Conservation (phyloP, 2,113 vertebrate species). For the Myiozetetes cayanensis region DNA sequence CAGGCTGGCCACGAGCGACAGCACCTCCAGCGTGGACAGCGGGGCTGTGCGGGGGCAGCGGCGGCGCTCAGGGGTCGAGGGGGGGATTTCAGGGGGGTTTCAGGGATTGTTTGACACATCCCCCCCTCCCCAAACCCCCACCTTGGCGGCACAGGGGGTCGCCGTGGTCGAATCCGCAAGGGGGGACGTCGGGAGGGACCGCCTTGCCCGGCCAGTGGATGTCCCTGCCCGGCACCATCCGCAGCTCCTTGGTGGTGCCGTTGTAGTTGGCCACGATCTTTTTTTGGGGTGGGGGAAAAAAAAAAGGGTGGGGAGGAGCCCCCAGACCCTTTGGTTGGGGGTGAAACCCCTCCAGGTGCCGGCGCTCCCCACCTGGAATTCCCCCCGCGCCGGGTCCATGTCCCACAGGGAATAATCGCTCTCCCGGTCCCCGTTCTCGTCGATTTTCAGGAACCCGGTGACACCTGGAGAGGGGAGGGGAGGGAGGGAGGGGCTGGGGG, state of each 20-base stretch:
- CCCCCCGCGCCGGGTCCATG: conserved; percentile 75
- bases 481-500: not conserved
- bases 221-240: conserved; percentile 66
- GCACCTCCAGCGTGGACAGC: too few relatives aligned
- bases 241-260: conserved; percentile 79
- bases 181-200: conserved; percentile 80
- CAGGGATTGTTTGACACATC: too few relatives aligned
- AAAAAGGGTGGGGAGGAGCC: not conserved
- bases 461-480: conserved; percentile 73
- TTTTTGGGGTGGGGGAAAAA: too few relatives aligned
- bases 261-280: conserved; percentile 88
- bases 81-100: too few relatives aligned
- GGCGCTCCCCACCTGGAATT: conserved; percentile 80
- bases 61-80: too few relatives aligned
- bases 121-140: too few relatives aligned
- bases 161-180: conserved; percentile 86
- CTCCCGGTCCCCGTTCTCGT: conserved; percentile 84
- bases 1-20: too few relatives aligned
- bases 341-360: rapidly evolving
- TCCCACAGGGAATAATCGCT: conserved; percentile 91
- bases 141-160: too few relatives aligned
- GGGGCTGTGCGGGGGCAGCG: too few relatives aligned
- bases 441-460: conserved; percentile 83
- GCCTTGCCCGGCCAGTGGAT: conserved; percentile 83
- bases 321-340: rapidly evolving